phyloP scores from a whole-genome alignment of 2,113 vertebrate species.

The Varanus salvator region DNA sequence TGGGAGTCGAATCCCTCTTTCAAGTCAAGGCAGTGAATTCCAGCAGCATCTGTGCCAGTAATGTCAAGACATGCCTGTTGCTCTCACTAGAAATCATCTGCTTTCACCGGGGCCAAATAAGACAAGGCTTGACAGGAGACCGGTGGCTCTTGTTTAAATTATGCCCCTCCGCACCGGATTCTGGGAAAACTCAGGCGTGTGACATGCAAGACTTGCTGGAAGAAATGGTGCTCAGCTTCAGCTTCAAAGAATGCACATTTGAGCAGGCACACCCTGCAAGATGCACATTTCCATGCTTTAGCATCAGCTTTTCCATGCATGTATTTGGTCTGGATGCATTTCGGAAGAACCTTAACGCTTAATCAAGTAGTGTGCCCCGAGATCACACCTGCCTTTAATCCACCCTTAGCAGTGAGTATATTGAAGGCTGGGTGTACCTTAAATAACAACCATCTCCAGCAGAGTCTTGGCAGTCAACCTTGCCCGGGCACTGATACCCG shows the following conservation, averaged over 20 bases:
- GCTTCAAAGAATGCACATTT: too few relatives aligned
- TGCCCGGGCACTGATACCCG: neutral
- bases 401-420: neutral
- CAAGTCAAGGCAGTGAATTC: fast-evolving
- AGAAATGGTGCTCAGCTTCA: too few relatives aligned
- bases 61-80: conserved; percentile 3
- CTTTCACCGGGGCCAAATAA: fast-evolving
- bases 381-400: too few relatives aligned
- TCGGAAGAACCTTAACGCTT: too few relatives aligned
- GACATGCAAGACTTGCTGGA: too few relatives aligned
- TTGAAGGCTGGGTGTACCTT: neutral
- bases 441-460: neutral
- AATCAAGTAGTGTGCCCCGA: too few relatives aligned
- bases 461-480: neutral
- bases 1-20: conserved; percentile 16
- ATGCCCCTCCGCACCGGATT: neutral
- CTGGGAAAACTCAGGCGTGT: neutral
- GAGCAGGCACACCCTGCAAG: too few relatives aligned
- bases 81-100: neutral
- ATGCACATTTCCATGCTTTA: too few relatives aligned
- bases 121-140: neutral
- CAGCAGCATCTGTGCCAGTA: fast-evolving
- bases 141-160: neutral
- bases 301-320: too few relatives aligned
- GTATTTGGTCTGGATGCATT: too few relatives aligned